Conservation (phyloP, 2,797 vertebrate genomes). For the Cuculus canorus region DNA sequence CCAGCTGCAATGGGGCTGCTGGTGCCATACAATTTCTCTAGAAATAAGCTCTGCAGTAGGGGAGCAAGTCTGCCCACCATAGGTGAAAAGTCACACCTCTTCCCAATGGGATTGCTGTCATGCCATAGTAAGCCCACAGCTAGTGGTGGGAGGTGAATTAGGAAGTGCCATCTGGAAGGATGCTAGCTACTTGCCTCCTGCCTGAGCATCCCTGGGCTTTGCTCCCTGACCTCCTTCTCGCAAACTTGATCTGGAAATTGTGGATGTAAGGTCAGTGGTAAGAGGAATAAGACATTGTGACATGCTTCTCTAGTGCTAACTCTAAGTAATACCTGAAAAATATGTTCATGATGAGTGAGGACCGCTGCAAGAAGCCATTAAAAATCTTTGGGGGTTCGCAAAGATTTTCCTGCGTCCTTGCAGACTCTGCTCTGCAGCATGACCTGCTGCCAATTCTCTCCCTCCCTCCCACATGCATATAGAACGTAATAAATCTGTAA, state of each 20-base stretch:
- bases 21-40: not conserved
- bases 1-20: not conserved
- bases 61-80: accelerated
- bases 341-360: not conserved
- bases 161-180: not conserved
- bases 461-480: not conserved
- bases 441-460: not conserved
- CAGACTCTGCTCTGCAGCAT: not conserved
- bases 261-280: not conserved
- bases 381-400: not conserved
- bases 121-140: accelerated
- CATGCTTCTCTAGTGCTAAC: not conserved
- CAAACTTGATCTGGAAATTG: not conserved
- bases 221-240: not conserved
- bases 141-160: not conserved
- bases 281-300: not conserved
- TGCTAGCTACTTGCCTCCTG: not conserved
- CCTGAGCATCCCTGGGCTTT: not conserved
- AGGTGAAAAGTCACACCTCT: not conserved
- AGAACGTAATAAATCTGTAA: constrained; percentile 30
- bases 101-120: not conserved
- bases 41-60: not conserved
- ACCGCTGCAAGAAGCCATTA: not conserved
- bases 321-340: not conserved
- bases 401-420: constrained; percentile 5